These are phyloP conservation scores for Tetramorium simillimum DNA, from an alignment of 1,140 invertebrate species.

Conservation along the genomic window DNA sequence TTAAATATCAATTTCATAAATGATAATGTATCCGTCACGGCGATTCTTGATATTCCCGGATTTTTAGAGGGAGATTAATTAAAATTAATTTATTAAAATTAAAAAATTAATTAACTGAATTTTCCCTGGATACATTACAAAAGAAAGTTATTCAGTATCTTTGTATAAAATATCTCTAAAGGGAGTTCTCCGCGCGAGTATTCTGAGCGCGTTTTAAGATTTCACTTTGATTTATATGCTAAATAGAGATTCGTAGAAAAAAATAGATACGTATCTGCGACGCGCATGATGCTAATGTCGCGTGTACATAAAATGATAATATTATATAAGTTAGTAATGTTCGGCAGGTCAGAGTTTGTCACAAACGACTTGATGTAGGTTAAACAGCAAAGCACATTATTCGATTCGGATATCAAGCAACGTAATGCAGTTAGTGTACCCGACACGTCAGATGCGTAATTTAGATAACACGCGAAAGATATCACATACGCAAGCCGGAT, in stretches of 20 bases:
- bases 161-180: not conserved
- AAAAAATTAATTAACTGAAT: not conserved
- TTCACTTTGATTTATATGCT: not conserved
- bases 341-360: conserved; percentile 40
- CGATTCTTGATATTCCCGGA: not conserved
- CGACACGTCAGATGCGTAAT: conserved; percentile 58
- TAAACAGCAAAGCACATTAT: conserved; percentile 35
- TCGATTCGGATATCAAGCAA: conserved; percentile 53
- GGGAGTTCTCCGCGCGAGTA: not conserved
- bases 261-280: not conserved
- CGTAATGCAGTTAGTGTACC: conserved; percentile 49
- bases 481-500: conserved; percentile 49
- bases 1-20: conserved; percentile 28
- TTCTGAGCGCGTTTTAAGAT: not conserved
- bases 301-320: conserved; percentile 11
- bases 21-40: not conserved
- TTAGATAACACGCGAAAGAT: conserved; percentile 56
- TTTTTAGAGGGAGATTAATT: not conserved
- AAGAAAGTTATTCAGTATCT: not conserved
- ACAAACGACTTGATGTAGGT: conserved; percentile 39
- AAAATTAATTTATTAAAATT: not conserved
- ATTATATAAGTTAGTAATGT: conserved; percentile 23
- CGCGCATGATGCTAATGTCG: not conserved
- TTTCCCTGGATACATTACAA: not conserved
- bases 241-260: not conserved